Percentiles rank a stretch among this genome's conserved stretches.
These are phyloP conservation scores for Oncopodura yosiiana DNA, from an alignment of 1,140 invertebrate species.

Conservation along the genomic window DNA sequence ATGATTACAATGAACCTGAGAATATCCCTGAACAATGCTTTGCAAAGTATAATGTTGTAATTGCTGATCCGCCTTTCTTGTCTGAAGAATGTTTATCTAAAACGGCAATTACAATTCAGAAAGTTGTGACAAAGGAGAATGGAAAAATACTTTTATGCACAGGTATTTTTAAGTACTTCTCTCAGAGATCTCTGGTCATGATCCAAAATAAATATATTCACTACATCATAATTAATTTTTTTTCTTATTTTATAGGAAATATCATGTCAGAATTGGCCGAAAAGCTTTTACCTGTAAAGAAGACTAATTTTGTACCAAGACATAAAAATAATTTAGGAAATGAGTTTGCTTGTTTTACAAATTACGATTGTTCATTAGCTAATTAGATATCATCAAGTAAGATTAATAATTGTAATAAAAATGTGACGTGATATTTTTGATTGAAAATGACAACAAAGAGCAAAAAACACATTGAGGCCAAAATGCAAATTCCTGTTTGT, in stretches of 20 bases:
- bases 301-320: conserved; percentile 61
- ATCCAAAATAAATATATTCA: neutral
- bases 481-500: no score
- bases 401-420: neutral
- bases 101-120: conserved; percentile 65
- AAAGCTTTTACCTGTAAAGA: conserved; percentile 53
- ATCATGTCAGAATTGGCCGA: conserved; percentile 62
- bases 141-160: conserved; percentile 81
- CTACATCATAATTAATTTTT: conserved; percentile 1
- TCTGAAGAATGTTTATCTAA: conserved; percentile 86
- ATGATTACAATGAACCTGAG: conserved; percentile 77
- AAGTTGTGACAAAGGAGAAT: conserved; percentile 55
- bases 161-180: conserved; percentile 45
- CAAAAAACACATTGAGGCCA: neutral
- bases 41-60: conserved; percentile 66
- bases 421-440: neutral
- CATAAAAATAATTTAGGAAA: conserved; percentile 85
- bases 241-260: conserved; percentile 49
- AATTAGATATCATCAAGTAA: neutral
- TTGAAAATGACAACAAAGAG: neutral
- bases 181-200: conserved; percentile 2
- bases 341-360: conserved; percentile 81
- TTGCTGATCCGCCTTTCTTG: conserved; percentile 89
- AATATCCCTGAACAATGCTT: conserved; percentile 53
- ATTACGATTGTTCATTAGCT: conserved; percentile 54